phyloP scores from a whole-genome alignment of 2,797 vertebrate species.

The Picus viridis region DNA sequence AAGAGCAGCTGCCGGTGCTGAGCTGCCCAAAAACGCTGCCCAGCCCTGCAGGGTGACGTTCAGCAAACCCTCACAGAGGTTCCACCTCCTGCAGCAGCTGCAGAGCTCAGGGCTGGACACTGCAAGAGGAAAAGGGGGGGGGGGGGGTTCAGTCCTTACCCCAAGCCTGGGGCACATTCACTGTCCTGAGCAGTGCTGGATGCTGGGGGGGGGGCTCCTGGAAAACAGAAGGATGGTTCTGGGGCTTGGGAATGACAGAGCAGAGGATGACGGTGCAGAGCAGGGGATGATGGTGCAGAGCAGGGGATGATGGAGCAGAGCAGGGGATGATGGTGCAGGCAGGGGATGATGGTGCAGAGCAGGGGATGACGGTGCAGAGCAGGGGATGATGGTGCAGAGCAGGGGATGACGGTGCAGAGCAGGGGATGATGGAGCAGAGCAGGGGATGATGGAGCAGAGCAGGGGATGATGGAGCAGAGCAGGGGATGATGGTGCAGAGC shows the following conservation, averaged over 20 bases:
- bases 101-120: background rate
- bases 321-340: too few species aligned
- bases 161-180: rapidly evolving
- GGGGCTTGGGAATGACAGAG: background rate
- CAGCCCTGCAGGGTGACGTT: background rate
- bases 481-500: too few species aligned
- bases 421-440: too few species aligned
- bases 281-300: too few species aligned
- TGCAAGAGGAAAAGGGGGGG: background rate
- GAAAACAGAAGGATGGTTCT: background rate
- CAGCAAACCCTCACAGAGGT: background rate
- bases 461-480: too few species aligned
- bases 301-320: too few species aligned
- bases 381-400: too few species aligned
- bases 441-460: too few species aligned
- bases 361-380: too few species aligned
- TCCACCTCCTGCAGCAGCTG: rapidly evolving
- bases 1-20: background rate
- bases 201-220: background rate
- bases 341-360: too few species aligned
- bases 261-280: too few species aligned
- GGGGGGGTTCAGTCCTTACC: rapidly evolving
- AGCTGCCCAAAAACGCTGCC: background rate
- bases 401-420: too few species aligned
- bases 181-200: background rate